Conservation (phyloP, 1,140 invertebrate genomes). For the Magallana gigas region DNA sequence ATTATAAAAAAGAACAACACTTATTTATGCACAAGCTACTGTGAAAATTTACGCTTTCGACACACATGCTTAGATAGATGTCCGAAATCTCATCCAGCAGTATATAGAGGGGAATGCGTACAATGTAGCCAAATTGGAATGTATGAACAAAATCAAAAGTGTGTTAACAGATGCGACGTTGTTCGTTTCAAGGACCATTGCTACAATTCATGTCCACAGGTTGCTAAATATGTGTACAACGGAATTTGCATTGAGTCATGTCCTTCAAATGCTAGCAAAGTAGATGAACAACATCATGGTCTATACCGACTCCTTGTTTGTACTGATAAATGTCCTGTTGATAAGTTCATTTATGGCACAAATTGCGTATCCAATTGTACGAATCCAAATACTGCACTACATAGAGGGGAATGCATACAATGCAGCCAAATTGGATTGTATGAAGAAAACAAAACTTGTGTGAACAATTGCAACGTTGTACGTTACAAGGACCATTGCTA, state of each 20-base stretch:
- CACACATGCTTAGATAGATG: background rate
- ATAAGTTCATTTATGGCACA: background rate
- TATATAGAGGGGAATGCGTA: background rate
- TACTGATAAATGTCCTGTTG: background rate
- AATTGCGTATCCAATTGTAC: background rate
- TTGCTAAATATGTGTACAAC: background rate
- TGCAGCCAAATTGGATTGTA: background rate
- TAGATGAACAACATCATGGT: background rate
- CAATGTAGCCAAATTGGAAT: background rate
- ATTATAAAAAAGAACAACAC: background rate
- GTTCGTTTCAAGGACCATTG: background rate
- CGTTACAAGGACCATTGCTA: background rate
- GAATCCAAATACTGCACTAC: background rate
- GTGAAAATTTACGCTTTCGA: background rate
- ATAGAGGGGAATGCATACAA: background rate
- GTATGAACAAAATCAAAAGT: background rate
- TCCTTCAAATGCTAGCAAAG: background rate
- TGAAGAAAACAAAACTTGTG: background rate
- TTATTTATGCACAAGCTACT: background rate
- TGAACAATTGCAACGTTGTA: background rate
- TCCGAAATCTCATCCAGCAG: background rate
- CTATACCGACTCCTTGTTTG: background rate
- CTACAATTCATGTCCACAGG: background rate
- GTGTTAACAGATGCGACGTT: background rate
- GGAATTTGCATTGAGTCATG: background rate